Evolutionary conservation across 2,888 invertebrate genomes (phyloP), one percentile per base, ranked within the genome.

Genomic region (Xestia c-nigrum): DNA sequence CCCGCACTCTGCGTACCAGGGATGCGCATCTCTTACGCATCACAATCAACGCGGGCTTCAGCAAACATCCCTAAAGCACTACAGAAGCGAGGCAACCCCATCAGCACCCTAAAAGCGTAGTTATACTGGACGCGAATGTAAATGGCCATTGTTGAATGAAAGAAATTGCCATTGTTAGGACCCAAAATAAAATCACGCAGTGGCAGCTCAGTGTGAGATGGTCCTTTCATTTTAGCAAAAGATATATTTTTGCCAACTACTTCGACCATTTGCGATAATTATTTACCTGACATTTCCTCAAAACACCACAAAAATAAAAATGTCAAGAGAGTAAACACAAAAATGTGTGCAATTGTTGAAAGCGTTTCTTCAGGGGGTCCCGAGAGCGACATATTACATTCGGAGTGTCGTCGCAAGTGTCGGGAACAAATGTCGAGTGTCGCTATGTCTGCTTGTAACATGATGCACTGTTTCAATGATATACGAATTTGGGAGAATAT

Each of bases 311-410:
- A 76, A 80, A 79, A 74, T 79, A 80, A 81, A 78, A 79, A 85
- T 74, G 81, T 81, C 74, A 73, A 67, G 72, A 75, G 46, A 67
- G 65, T 77, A 84, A 79, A 82, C 84, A 83, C 74, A 81, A 82
- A 84, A 85, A 82, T 80, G 78, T 86, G 80, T 74, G 80, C 85
- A 87, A 86, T 87, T 87, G 87, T 81, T 84, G 83, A 81, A 81
- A 87, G 82, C 79, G 66, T 87, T 87, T 84, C 82, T 87, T 83
- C 79, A 81, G 78, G 76, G 72, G 75, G 84, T 86, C 87, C 85
- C 84, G 86, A 76, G 88, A 88, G 85, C 86, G 85, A 89, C 87
- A 87, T 88, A 88, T 89, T 90, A 89, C 88, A 89, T 87, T 86
- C 85, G 76, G 80, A 84, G 86, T 85, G 87, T 87, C 85, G 85